These are phyloP conservation scores for Steromphala cineraria DNA, from an alignment of 2,888 invertebrate genomes.

Conservation along the genomic window DNA sequence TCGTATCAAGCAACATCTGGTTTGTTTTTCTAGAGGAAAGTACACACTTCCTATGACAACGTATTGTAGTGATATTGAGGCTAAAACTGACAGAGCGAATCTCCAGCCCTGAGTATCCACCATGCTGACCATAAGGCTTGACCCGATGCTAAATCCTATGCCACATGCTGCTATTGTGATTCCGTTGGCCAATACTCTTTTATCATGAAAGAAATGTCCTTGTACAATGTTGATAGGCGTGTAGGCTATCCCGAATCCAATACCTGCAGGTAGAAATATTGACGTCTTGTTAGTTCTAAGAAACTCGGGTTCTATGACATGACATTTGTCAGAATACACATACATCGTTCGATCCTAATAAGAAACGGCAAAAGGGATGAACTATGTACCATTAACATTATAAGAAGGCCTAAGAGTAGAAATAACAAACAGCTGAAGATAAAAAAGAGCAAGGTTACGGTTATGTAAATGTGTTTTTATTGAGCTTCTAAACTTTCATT, in stretches of 20 bases:
- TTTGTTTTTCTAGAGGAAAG: background rate
- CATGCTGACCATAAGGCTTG: constrained; percentile 29
- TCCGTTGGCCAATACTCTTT: constrained; percentile 35
- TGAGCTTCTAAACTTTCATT: too few relatives aligned
- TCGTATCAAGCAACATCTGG: background rate
- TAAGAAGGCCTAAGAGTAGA: too few relatives aligned
- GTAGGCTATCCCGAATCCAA: constrained; percentile 37
- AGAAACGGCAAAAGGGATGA: too few relatives aligned
- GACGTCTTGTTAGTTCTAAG: too few relatives aligned
- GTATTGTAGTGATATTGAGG: background rate
- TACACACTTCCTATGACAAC: background rate
- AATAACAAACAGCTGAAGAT: too few relatives aligned
- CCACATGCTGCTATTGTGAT: constrained; percentile 30
- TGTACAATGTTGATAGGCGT: constrained; percentile 30
- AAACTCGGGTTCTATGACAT: too few relatives aligned
- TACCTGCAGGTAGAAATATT: constrained; percentile 21
- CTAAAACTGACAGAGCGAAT: background rate
- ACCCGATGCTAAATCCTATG: constrained; percentile 16
- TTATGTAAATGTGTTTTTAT: too few relatives aligned
- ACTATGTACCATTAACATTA: too few relatives aligned
- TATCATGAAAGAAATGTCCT: constrained; percentile 34
- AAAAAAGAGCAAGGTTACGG: too few relatives aligned
- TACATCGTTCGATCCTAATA: too few relatives aligned
- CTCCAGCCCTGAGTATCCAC: constrained; percentile 16
- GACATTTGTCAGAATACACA: too few relatives aligned